Evolutionary conservation across 2,113 vertebrate species (phyloP).

Genomic region (Anoplopoma fimbria): DNA sequence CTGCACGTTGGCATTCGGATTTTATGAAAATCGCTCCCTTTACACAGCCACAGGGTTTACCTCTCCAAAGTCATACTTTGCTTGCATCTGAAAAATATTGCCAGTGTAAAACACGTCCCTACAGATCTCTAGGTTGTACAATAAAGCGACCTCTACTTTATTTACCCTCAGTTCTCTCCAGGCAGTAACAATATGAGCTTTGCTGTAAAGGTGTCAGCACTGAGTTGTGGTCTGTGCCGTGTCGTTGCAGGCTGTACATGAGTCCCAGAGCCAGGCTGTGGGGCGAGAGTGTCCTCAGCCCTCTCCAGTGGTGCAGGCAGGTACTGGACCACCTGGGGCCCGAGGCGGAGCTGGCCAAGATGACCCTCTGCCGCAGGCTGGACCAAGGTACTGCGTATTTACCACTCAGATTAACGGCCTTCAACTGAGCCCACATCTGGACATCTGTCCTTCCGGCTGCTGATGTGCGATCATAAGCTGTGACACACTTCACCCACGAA

Average conservation of each 20-base stretch:
- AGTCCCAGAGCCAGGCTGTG: constrained; percentile 86
- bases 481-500: constrained; percentile 27
- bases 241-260: constrained; percentile 89
- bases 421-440: constrained; percentile 45
- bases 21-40: constrained; percentile 11
- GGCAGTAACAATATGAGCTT: neutral
- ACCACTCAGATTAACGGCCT: constrained; percentile 33
- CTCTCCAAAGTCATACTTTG: neutral
- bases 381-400: constrained; percentile 91
- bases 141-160: neutral
- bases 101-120: constrained; percentile 15
- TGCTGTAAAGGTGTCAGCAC: constrained; percentile 18
- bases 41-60: neutral
- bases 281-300: constrained; percentile 84
- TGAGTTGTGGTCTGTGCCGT: constrained; percentile 27
- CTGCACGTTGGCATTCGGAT: neutral
- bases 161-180: neutral
- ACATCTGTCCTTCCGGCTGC: constrained; percentile 36
- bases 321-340: constrained; percentile 94
- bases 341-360: constrained; percentile 93
- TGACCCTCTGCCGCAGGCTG: constrained; percentile 92
- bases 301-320: constrained; percentile 95
- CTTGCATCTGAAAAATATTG: constrained; percentile 19
- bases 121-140: constrained; percentile 9
- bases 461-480: constrained; percentile 58